These are phyloP conservation scores for Tenthredo distinguenda DNA, from an alignment of 2,888 invertebrate genomes.

Conservation along the genomic window DNA sequence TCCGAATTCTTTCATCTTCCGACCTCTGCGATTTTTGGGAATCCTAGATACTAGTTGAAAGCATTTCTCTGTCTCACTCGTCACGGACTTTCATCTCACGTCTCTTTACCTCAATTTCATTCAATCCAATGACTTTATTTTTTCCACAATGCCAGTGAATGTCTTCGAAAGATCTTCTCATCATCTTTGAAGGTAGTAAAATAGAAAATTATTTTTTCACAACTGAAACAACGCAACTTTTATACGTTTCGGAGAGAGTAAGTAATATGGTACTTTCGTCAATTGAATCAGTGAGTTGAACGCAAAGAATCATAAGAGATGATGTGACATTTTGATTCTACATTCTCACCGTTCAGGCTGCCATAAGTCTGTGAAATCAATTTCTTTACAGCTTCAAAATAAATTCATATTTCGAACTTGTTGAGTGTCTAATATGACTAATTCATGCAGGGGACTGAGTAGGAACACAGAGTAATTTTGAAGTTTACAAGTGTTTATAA, in stretches of 20 bases:
- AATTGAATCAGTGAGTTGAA: no score
- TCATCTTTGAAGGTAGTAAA: neutral
- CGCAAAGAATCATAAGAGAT: neutral
- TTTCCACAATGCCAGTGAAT: neutral
- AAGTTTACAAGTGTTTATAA: neutral
- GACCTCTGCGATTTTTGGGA: neutral
- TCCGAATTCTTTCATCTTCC: slow-evolving; percentile 13
- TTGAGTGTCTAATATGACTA: neutral
- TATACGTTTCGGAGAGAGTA: neutral
- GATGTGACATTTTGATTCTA: neutral
- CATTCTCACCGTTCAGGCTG: neutral
- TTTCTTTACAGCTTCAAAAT: neutral
- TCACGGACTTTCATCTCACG: neutral
- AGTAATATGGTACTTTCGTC: neutral
- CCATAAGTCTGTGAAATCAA: neutral
- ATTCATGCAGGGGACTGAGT: neutral
- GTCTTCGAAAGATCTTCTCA: neutral
- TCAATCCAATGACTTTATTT: neutral
- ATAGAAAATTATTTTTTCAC: neutral
- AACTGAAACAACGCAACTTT: neutral
- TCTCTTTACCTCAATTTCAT: neutral
- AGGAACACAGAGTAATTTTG: neutral
- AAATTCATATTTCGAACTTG: neutral
- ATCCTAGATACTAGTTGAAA: neutral
- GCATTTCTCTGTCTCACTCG: neutral